Conservation (phyloP, 1,140 invertebrate genomes). For the Maconellicoccus hirsutus region DNA sequence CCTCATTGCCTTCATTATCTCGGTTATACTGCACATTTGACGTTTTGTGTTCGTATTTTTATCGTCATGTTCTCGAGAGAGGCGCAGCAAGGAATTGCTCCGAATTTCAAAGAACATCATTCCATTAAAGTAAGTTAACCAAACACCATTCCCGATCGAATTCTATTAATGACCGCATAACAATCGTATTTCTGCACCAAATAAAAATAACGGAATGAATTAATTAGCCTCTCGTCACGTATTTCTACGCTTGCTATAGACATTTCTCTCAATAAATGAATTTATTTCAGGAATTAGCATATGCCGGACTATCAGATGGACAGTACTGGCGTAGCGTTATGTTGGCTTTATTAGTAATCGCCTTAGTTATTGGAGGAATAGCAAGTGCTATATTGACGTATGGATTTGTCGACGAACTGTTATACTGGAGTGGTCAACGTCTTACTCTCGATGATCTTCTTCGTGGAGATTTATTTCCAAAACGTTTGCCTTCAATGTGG, state of each 20-base stretch:
- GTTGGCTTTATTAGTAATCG: slow-evolving; percentile 70
- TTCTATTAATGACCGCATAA: no score
- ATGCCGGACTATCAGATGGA: slow-evolving; percentile 45
- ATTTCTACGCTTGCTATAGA: no score
- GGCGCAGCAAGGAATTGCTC: neutral
- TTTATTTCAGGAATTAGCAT: slow-evolving; percentile 4
- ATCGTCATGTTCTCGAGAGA: slow-evolving; percentile 12
- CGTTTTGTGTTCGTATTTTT: neutral
- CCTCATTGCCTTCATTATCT: neutral
- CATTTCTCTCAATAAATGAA: no score
- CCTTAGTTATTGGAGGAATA: slow-evolving; percentile 69
- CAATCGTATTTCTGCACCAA: no score
- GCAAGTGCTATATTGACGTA: slow-evolving; percentile 72
- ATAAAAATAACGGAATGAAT: no score
- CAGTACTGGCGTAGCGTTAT: slow-evolving; percentile 78
- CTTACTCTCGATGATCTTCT: slow-evolving; percentile 59
- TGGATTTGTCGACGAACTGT: slow-evolving; percentile 73
- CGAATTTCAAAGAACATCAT: slow-evolving; percentile 12
- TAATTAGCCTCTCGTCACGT: no score
- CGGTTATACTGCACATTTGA: slow-evolving; percentile 13
- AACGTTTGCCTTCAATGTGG: slow-evolving; percentile 61
- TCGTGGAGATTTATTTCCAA: slow-evolving; percentile 58
- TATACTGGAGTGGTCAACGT: slow-evolving; percentile 69
- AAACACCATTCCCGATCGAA: no score
- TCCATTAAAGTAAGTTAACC: neutral